Evolutionary conservation across 2,113 vertebrate species (phyloP).

Genomic region (Hemibagrus wyckioides): DNA sequence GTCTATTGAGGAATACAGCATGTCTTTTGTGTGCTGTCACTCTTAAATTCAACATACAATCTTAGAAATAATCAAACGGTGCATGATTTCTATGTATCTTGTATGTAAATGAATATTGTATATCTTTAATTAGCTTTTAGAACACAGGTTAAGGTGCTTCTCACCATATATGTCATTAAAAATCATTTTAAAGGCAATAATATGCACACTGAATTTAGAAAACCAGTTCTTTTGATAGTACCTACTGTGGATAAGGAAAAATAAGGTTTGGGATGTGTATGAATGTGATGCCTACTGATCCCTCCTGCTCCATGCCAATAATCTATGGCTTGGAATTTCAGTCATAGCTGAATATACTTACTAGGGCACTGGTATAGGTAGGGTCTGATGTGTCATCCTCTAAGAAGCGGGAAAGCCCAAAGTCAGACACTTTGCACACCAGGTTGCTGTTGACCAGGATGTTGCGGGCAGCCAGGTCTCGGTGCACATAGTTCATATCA

Average conservation of each 20-base stretch:
- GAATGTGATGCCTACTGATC: neutral
- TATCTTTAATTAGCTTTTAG: neutral
- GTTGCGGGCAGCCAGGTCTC: constrained; percentile 92
- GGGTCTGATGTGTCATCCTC: constrained; percentile 96
- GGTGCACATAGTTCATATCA: constrained; percentile 96
- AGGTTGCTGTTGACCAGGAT: constrained; percentile 98
- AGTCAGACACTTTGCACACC: constrained; percentile 96
- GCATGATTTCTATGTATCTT: neutral
- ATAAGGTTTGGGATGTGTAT: neutral
- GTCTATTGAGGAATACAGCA: neutral
- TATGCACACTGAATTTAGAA: neutral
- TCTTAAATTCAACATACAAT: neutral
- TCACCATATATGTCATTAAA: neutral
- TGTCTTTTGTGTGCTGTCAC: neutral
- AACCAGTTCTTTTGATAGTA: neutral
- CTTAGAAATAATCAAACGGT: neutral
- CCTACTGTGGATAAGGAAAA: neutral
- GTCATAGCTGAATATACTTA: constrained; percentile 61
- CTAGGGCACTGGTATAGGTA: constrained; percentile 94
- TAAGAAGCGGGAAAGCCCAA: constrained; percentile 92
- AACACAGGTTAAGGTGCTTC: neutral
- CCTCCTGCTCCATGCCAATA: neutral
- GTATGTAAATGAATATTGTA: neutral
- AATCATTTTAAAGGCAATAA: neutral
- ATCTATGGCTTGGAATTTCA: neutral